A percentile compares a stretch with the other conserved stretches of the same genome.
Evolutionary conservation across 2,888 invertebrate species (phyloP).

Genomic region (Tethea ocularis): DNA sequence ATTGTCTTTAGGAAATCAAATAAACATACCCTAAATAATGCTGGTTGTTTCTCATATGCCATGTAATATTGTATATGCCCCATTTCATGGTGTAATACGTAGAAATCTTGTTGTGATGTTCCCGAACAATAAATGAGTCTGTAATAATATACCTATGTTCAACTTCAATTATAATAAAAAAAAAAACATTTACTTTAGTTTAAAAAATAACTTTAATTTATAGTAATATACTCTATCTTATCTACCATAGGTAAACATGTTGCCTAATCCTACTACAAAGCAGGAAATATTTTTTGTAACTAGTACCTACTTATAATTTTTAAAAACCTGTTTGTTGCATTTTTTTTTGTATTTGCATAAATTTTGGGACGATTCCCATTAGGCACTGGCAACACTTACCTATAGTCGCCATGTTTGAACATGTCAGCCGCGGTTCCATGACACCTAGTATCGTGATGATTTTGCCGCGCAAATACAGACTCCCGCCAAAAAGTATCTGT

Average conservation of each 20-base stretch:
- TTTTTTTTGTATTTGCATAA: background rate
- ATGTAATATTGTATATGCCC: conserved; percentile 90
- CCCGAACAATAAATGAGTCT: conserved; percentile 87
- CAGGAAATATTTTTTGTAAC: too few species aligned
- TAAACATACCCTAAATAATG: conserved; percentile 84
- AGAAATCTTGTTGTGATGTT: conserved; percentile 84
- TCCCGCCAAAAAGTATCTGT: conserved; percentile 85
- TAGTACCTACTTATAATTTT: too few species aligned
- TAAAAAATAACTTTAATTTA: too few species aligned
- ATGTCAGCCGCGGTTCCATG: conserved; percentile 90
- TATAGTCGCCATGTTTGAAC: conserved; percentile 85
- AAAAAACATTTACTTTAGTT: too few species aligned
- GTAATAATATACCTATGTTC: conserved; percentile 38
- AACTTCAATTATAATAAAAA: background rate
- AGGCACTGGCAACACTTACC: conserved; percentile 73
- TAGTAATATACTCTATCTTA: too few species aligned
- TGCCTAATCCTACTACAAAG: too few species aligned
- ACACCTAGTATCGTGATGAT: conserved; percentile 72
- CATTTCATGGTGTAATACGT: conserved; percentile 88
- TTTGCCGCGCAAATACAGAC: conserved; percentile 73
- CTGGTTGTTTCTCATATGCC: conserved; percentile 86
- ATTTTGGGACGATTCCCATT: background rate
- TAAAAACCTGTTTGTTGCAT: too few species aligned
- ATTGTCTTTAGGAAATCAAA: too few species aligned
- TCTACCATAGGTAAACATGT: too few species aligned